These are phyloP conservation scores for Drosophila persimilis DNA, from an alignment of 1,140 invertebrate genomes.

Conservation along the genomic window DNA sequence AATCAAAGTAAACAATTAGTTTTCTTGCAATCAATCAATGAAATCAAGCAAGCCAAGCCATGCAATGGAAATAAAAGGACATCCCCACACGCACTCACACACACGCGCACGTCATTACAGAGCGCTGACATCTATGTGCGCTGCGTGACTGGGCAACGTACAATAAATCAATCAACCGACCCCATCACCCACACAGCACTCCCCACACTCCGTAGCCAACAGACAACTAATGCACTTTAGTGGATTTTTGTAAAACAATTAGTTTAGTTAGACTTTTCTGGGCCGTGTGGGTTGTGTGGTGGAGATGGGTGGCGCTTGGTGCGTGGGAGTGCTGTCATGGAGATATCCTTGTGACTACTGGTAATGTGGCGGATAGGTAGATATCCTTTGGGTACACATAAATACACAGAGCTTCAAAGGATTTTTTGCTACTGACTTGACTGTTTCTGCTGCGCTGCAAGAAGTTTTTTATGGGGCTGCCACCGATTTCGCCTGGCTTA, in stretches of 20 bases:
- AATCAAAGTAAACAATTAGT: no score
- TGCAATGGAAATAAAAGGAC: not conserved
- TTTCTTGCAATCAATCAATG: slow-evolving; percentile 32
- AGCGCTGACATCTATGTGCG: slow-evolving; percentile 28
- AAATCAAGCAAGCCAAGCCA: slow-evolving; percentile 26
- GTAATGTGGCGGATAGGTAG: not conserved
- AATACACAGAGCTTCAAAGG: no score
- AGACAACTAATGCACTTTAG: slow-evolving; percentile 31
- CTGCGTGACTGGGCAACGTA: slow-evolving; percentile 37
- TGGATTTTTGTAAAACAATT: slow-evolving; percentile 30
- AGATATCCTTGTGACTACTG: not conserved
- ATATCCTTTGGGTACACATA: not conserved
- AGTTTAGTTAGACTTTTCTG: slow-evolving; percentile 9
- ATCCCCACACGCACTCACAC: slow-evolving; percentile 6
- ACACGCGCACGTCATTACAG: slow-evolving; percentile 6
- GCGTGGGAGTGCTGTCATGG: slow-evolving; percentile 7
- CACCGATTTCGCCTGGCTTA: no score
- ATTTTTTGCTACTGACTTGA: no score
- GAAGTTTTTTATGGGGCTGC: no score
- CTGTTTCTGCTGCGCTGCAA: no score
- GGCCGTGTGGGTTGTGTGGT: slow-evolving; percentile 11
- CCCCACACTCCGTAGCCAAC: slow-evolving; percentile 5
- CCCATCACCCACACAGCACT: not conserved
- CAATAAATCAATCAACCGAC: slow-evolving; percentile 51
- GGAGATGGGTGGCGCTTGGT: not conserved